Evolutionary conservation across 1,140 invertebrate genomes (phyloP).

Genomic region (Oncopodura yosiiana): DNA sequence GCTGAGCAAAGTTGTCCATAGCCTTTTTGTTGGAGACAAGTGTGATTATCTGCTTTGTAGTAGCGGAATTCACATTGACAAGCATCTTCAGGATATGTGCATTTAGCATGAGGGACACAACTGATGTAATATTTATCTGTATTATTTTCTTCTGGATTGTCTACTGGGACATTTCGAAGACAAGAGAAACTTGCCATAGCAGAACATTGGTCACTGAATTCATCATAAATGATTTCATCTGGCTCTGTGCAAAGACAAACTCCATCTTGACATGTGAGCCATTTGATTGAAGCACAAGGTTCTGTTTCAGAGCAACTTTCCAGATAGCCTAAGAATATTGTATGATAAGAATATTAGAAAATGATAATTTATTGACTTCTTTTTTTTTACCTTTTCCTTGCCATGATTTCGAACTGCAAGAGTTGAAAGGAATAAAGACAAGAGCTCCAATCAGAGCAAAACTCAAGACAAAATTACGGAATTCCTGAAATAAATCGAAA

Average conservation of each 20-base stretch:
- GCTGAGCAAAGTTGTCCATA: conserved; percentile 5
- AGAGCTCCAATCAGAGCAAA: too few species aligned
- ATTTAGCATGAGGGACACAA: conserved; percentile 20
- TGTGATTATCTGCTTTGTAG: conserved; percentile 15
- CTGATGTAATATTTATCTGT: conserved; percentile 7
- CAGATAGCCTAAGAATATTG: neutral
- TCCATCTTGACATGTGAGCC: conserved; percentile 14
- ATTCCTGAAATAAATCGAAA: too few species aligned
- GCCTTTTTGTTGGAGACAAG: conserved; percentile 12
- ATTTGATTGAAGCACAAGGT: conserved; percentile 15
- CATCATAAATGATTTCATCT: conserved; percentile 18
- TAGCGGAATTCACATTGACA: conserved; percentile 23
- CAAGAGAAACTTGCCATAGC: conserved; percentile 9
- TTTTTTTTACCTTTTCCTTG: too few species aligned
- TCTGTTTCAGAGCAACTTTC: conserved; percentile 11
- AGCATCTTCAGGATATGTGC: conserved; percentile 9
- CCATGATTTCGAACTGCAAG: too few species aligned
- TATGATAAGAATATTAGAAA: neutral
- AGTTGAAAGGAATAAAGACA: too few species aligned
- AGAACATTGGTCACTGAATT: neutral
- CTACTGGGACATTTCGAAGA: conserved; percentile 1
- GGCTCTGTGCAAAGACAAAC: conserved; percentile 7
- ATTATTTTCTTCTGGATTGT: neutral
- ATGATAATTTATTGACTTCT: too few species aligned
- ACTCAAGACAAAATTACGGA: too few species aligned